Base-by-base conservation (phyloP, 2,113 vertebrate genomes). In the Salvelinus fontinalis region DNA sequence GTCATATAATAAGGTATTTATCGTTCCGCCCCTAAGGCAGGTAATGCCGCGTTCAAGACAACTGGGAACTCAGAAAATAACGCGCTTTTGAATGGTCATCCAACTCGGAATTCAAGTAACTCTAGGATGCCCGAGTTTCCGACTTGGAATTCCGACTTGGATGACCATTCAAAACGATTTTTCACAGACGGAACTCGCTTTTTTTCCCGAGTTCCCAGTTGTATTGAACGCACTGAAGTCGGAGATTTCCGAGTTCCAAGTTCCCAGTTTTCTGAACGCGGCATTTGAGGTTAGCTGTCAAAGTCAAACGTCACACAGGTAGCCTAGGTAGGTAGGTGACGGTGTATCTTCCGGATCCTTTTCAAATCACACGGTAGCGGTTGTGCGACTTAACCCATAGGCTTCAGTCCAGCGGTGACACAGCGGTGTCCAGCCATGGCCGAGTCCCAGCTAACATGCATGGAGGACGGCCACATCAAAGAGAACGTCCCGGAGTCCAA, bases 391-490 rank as follows among this genome's bases (percentile, higher is more conserved):
- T 54, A 4, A 4, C 51, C 5, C 12, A 54, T 11, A 44, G 39
- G 51, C 6, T 62, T 3, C 59, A 9, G 59, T 62, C n/a, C 2
- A 11, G 18, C 18, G 59, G 13, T 62, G 59, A 9, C 20, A 20
- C 13, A 57, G 5, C 7, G 59, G n/a, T 62, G 59, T 62, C n/a
- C 20, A 70, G 83, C 76, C 57, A 99, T 99, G 97, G 97, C 96
- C 75, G 95, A 95, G 31, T 99, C 97, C 26, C 97, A 99, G 94
- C 88, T 97, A 51, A 6, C 74, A 62, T 95, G 95, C 83, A 91
- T 99, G 94, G 97, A 97, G 66, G 97, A 99, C 59, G 87, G 91
- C 51, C 93, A 90, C 79, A 93, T 97, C 75, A 95, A 95, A 67
- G 81, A 90, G 83, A 90, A 75, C 26, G 84, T 97, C 80, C 95